phyloP scores from a whole-genome alignment of 2,888 invertebrate species.

The Zootermopsis nevadensis region DNA sequence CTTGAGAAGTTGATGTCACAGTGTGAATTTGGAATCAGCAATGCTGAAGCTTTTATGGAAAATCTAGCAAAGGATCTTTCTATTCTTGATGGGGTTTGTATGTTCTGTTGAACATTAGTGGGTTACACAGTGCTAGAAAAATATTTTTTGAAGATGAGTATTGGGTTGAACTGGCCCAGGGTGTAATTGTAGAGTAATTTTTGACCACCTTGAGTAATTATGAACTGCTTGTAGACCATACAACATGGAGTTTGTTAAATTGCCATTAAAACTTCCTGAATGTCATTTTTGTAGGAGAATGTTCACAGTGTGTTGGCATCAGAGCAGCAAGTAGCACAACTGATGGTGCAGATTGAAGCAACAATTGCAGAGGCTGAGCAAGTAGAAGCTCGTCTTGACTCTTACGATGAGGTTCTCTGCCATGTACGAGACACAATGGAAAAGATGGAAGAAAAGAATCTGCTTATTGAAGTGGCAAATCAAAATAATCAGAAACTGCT shows the following conservation, averaged over 20 bases:
- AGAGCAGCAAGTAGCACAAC: conserved; percentile 79
- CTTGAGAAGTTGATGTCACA: conserved; percentile 84
- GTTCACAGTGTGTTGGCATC: conserved; percentile 93
- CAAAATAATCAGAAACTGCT: conserved; percentile 84
- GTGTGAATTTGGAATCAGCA: conserved; percentile 89
- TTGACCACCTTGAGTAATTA: too few relatives aligned
- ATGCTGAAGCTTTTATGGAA: conserved; percentile 81
- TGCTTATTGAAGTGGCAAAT: conserved; percentile 86
- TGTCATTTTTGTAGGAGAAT: conserved; percentile 73
- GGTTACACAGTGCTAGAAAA: too few relatives aligned
- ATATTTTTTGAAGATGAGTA: too few relatives aligned
- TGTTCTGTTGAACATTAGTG: neutral
- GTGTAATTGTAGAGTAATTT: too few relatives aligned
- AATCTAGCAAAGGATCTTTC: conserved; percentile 86
- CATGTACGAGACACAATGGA: conserved; percentile 90
- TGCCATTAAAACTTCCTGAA: too few relatives aligned
- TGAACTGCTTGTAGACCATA: too few relatives aligned
- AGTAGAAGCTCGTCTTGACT: conserved; percentile 78
- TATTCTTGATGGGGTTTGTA: conserved; percentile 80
- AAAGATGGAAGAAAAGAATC: conserved; percentile 91
- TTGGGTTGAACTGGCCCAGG: too few relatives aligned
- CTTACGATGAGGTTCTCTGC: conserved; percentile 84
- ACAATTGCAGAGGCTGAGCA: conserved; percentile 80
- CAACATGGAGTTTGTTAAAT: too few relatives aligned
- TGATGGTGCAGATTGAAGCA: conserved; percentile 78